Evolutionary conservation across 1,140 invertebrate species (phyloP).

Genomic region (Drosophila tani): DNA sequence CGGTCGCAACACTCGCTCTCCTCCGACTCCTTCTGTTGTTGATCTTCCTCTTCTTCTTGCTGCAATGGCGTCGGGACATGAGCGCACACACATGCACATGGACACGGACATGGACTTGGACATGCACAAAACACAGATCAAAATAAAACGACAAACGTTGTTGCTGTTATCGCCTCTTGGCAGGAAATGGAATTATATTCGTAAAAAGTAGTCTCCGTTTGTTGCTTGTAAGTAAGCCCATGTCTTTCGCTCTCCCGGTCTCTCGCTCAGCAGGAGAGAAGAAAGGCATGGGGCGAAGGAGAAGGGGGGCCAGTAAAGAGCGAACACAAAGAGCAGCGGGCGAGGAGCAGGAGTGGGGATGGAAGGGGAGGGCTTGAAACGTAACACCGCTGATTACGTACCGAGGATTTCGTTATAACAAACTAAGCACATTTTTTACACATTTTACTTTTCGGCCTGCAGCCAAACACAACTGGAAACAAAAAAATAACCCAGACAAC

Average conservation of each 20-base stretch:
- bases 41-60: constrained; percentile 6
- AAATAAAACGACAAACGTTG: constrained; percentile 50
- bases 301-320: constrained; percentile 3
- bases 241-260: constrained; percentile 16
- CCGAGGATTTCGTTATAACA: constrained; percentile 57
- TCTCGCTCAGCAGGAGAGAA: constrained; percentile 38
- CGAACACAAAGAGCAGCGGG: constrained; percentile 4
- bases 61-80: constrained; percentile 72
- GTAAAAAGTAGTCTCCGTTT: constrained; percentile 65
- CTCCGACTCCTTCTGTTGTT: constrained; percentile 22
- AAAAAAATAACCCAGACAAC: not conserved
- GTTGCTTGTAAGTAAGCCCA: constrained; percentile 53
- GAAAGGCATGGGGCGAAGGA: constrained; percentile 10
- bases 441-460: constrained; percentile 35
- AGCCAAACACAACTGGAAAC: constrained; percentile 13
- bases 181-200: constrained; percentile 83
- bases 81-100: constrained; percentile 23
- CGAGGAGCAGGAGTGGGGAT: not conserved
- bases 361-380: constrained; percentile 25
- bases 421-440: constrained; percentile 56
- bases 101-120: constrained; percentile 19
- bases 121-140: constrained; percentile 41
- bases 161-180: constrained; percentile 79
- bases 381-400: constrained; percentile 59
- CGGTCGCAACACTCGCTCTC: constrained; percentile 33